These are phyloP conservation scores for Drosophila varians DNA, from an alignment of 1,140 invertebrate genomes.

Conservation along the genomic window DNA sequence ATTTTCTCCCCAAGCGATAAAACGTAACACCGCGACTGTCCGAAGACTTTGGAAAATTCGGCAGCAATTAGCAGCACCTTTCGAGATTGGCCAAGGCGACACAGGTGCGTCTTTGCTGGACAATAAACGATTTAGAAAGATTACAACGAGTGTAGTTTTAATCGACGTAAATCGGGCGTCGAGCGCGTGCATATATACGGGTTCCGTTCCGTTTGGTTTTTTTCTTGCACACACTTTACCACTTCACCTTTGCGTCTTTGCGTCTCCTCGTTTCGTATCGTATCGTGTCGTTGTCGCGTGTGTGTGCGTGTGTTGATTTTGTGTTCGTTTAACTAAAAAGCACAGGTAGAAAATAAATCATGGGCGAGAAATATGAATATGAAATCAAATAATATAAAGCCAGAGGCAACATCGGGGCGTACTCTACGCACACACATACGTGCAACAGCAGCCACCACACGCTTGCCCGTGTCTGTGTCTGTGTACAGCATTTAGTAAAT, in stretches of 20 bases:
- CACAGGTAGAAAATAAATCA: conserved; percentile 70
- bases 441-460: conserved; percentile 27
- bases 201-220: conserved; percentile 63
- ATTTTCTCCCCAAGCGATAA: background rate
- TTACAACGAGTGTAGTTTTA: conserved; percentile 12
- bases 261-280: background rate
- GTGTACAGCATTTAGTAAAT: too few species aligned
- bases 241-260: conserved; percentile 51
- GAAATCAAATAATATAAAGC: conserved; percentile 33
- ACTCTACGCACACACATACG: conserved; percentile 45
- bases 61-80: conserved; percentile 7
- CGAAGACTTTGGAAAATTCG: conserved; percentile 23
- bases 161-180: conserved; percentile 18
- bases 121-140: conserved; percentile 3
- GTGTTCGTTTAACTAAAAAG: conserved; percentile 67
- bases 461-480: too few species aligned
- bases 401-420: too few species aligned
- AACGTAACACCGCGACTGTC: conserved; percentile 20
- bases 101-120: background rate
- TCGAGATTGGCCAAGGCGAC: background rate
- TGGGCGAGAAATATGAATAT: conserved; percentile 60
- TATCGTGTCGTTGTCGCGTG: conserved; percentile 5
- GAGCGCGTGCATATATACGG: conserved; percentile 79
- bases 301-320: conserved; percentile 61
- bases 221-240: conserved; percentile 57